A percentile compares a stretch with the other conserved stretches of the same genome.
Conservation (phyloP, 2,113 vertebrate species). For the Myxocyprinus asiaticus region DNA sequence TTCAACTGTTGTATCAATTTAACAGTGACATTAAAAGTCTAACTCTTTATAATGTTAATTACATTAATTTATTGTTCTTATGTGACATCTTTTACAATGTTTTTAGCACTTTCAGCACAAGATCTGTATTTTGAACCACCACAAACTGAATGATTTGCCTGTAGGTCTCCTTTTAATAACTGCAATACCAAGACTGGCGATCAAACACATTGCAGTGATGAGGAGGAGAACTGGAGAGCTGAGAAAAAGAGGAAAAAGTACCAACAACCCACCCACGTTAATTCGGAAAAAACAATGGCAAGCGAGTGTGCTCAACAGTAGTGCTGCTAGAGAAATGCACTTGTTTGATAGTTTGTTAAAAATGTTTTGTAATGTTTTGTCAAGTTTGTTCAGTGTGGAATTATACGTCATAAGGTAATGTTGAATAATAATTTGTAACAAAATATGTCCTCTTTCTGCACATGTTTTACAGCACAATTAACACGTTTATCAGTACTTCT, state of each 20-base stretch:
- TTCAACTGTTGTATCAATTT: background rate
- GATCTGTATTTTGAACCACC: constrained; percentile 57
- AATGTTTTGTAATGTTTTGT: too few relatives aligned
- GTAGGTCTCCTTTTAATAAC: constrained; percentile 75
- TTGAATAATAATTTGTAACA: too few relatives aligned
- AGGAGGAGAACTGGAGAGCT: constrained; percentile 58
- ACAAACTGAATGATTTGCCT: constrained; percentile 77
- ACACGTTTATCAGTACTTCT: background rate
- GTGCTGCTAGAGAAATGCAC: background rate
- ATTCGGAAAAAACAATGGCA: constrained; percentile 76
- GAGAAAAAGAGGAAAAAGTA: constrained; percentile 69
- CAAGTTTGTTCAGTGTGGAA: background rate
- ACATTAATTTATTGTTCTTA: too few relatives aligned
- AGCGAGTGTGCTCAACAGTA: constrained; percentile 86
- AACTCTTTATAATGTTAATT: too few relatives aligned
- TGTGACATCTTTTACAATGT: background rate
- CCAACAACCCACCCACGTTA: constrained; percentile 76
- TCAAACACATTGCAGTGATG: constrained; percentile 57
- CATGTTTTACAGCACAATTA: background rate
- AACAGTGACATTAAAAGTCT: background rate
- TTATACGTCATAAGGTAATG: too few relatives aligned
- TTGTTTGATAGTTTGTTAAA: constrained; percentile 5
- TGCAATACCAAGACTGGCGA: constrained; percentile 58
- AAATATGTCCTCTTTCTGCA: too few relatives aligned
- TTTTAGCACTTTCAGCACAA: background rate